These are phyloP conservation scores for Amphipyra berbera DNA, from an alignment of 2,888 invertebrate species.

Conservation along the genomic window DNA sequence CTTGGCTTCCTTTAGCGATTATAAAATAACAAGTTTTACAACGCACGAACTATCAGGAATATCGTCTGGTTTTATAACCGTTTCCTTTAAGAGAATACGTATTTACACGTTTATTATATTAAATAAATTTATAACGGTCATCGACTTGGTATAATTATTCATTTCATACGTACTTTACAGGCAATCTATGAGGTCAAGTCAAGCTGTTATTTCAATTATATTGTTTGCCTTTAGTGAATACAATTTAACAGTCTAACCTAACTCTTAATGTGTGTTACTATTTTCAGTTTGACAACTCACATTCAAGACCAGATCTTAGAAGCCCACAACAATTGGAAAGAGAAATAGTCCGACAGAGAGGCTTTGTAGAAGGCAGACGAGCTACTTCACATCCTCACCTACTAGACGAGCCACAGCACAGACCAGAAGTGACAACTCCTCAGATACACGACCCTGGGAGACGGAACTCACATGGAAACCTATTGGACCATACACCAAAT, in stretches of 20 bases:
- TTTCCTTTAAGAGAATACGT: constrained; percentile 39
- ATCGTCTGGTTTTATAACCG: constrained; percentile 26
- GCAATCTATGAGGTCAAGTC: background rate
- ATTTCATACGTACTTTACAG: background rate
- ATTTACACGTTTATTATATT: constrained; percentile 17
- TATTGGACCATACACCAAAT: constrained; percentile 81
- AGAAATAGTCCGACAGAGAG: constrained; percentile 89
- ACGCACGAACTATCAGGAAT: constrained; percentile 16
- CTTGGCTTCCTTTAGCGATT: constrained; percentile 51
- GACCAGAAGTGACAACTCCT: constrained; percentile 78
- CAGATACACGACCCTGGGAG: constrained; percentile 82
- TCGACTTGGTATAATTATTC: constrained; percentile 15
- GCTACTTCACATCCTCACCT: constrained; percentile 93
- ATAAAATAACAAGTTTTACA: constrained; percentile 53
- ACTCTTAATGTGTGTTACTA: background rate
- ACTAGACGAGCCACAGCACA: constrained; percentile 83
- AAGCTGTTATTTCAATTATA: background rate
- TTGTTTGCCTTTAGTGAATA: too few relatives aligned
- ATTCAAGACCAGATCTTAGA: constrained; percentile 87
- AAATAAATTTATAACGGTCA: constrained; percentile 22
- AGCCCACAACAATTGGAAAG: constrained; percentile 91
- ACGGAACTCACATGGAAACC: constrained; percentile 91
- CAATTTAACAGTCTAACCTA: too few relatives aligned
- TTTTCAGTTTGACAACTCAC: constrained; percentile 84
- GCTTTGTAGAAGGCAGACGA: constrained; percentile 88